A percentile compares a stretch with the other conserved stretches of the same genome.
Conservation (phyloP, 2,113 vertebrate species). For the Ovis canadensis region DNA sequence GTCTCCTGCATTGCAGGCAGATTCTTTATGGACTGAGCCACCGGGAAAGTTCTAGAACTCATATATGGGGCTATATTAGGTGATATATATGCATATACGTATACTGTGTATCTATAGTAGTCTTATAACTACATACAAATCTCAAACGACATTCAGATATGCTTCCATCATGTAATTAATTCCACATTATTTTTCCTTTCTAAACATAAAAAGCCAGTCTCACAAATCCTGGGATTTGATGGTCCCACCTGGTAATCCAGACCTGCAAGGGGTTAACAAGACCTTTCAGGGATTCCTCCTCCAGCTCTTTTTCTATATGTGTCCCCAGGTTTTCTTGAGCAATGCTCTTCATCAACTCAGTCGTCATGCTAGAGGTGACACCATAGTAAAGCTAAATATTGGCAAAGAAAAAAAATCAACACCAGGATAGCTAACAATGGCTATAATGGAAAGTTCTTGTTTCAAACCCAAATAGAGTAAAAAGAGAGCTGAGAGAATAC, state of each 20-base stretch:
- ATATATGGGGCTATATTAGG: neutral
- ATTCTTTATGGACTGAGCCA: neutral
- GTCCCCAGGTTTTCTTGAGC: slow-evolving; percentile 87
- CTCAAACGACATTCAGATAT: neutral
- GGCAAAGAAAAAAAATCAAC: slow-evolving; percentile 28
- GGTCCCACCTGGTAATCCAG: slow-evolving; percentile 90
- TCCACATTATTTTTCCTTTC: neutral
- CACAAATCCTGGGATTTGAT: neutral
- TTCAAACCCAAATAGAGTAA: neutral
- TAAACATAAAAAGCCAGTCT: neutral
- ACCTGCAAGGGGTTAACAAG: slow-evolving; percentile 83
- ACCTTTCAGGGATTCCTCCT: slow-evolving; percentile 75
- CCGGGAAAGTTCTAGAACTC: neutral
- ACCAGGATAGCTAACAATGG: neutral
- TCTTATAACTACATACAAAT: neutral
- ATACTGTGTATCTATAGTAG: neutral
- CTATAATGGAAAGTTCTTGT: neutral
- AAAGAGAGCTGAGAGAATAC: neutral
- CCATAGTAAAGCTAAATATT: slow-evolving; percentile 86
- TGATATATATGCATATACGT: too few relatives aligned
- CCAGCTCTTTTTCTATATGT: slow-evolving; percentile 69
- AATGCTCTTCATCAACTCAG: slow-evolving; percentile 82
- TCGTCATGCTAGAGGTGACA: slow-evolving; percentile 82
- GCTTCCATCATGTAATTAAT: neutral
- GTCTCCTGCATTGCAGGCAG: neutral